Evolutionary conservation across 2,888 invertebrate genomes (phyloP).

Genomic region (Tribolium freemani): DNA sequence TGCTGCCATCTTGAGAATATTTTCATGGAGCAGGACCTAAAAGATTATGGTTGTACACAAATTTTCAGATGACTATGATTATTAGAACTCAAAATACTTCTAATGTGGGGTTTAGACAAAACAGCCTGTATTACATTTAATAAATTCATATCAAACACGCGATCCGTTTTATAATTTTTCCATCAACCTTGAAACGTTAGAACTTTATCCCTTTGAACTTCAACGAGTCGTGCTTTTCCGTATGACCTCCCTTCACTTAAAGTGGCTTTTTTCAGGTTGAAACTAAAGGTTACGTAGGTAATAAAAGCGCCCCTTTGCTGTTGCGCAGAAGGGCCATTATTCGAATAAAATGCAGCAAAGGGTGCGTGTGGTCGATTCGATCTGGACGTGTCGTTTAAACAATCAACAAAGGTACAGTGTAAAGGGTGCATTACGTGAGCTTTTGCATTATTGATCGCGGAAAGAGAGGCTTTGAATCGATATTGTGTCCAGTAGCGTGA

Average conservation of each 20-base stretch:
- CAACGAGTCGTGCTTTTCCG: background rate
- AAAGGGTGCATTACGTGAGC: conserved; percentile 32
- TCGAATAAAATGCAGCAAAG: conserved; percentile 8
- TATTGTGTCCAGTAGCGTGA: conserved; percentile 47
- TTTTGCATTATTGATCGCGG: conserved; percentile 42
- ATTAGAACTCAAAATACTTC: too few relatives aligned
- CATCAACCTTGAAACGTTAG: background rate
- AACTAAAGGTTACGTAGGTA: conserved; percentile 25
- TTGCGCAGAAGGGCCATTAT: conserved; percentile 7
- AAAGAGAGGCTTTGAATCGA: conserved; percentile 41
- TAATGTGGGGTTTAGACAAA: too few relatives aligned
- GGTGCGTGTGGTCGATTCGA: conserved; percentile 25
- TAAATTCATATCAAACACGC: background rate
- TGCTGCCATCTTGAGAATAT: too few relatives aligned
- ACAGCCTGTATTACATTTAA: too few relatives aligned
- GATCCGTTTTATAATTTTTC: background rate
- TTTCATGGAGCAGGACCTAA: too few relatives aligned
- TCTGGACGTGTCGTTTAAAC: conserved; percentile 10
- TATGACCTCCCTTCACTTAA: conserved; percentile 15
- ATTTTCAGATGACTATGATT: too few relatives aligned
- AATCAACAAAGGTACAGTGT: conserved; percentile 8
- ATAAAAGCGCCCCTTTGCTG: conserved; percentile 7
- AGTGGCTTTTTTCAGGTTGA: background rate
- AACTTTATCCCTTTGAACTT: background rate
- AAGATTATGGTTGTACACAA: too few relatives aligned